phyloP scores from a whole-genome alignment of 2,888 invertebrate genomes.

The Andrena trimmerana region DNA sequence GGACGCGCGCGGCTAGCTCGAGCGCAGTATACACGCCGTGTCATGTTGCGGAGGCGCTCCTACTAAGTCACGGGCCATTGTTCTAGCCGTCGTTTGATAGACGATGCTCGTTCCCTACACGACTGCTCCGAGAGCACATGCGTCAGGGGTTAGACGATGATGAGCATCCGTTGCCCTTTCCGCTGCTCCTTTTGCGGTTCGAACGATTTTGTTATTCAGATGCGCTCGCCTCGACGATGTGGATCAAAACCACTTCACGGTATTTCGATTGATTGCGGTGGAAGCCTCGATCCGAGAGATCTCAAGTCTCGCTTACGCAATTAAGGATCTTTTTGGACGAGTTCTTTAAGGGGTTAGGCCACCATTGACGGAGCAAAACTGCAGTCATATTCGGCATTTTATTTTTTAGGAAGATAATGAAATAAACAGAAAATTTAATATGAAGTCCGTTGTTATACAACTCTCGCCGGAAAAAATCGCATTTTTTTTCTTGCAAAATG shows the following conservation, averaged over 20 bases:
- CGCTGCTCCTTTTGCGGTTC: conserved; percentile 34
- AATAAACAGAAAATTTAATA: too few relatives aligned
- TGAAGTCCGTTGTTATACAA: too few relatives aligned
- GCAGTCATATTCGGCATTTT: too few relatives aligned
- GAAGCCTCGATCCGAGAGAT: neutral
- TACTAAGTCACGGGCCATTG: conserved; percentile 72
- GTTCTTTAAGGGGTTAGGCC: too few relatives aligned
- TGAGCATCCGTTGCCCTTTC: conserved; percentile 58
- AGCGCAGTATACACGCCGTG: conserved; percentile 50
- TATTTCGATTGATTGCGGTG: neutral
- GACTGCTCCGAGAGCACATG: conserved; percentile 70
- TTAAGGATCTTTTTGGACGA: too few relatives aligned
- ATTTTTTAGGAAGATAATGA: too few relatives aligned
- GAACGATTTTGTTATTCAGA: conserved; percentile 49
- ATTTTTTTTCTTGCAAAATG: too few relatives aligned
- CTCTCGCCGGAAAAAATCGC: too few relatives aligned
- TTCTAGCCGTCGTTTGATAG: conserved; percentile 78
- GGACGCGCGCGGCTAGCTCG: conserved; percentile 43
- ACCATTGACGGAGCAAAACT: too few relatives aligned
- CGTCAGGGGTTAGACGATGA: conserved; percentile 59
- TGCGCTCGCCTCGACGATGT: conserved; percentile 3
- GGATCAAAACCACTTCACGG: neutral
- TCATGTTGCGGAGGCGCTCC: conserved; percentile 65
- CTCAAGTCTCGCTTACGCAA: too few relatives aligned
- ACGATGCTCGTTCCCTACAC: conserved; percentile 78